A percentile compares a stretch with the other conserved stretches of the same genome.
These are phyloP conservation scores for Aphelocoma californica DNA, from an alignment of 2,797 vertebrate genomes.

Conservation along the genomic window DNA sequence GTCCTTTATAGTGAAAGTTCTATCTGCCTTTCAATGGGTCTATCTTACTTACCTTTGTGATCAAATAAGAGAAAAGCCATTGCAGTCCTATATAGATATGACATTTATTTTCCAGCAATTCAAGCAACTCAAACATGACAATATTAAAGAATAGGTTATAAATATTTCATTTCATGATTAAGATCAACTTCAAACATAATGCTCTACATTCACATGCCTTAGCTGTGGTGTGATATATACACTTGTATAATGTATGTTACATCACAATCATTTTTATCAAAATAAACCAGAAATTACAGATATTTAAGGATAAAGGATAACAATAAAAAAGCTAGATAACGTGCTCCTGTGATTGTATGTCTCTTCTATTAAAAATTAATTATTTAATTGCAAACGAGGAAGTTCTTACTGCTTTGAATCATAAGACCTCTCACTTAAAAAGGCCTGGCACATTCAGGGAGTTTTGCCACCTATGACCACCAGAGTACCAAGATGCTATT, in stretches of 20 bases:
- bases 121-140: background rate
- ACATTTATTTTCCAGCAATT: slow-evolving; percentile 23
- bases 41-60: slow-evolving; percentile 27
- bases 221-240: background rate
- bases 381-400: slow-evolving; percentile 6
- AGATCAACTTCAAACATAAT: background rate
- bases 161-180: slow-evolving; percentile 33
- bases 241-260: background rate
- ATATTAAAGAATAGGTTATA: slow-evolving; percentile 8
- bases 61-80: slow-evolving; percentile 11
- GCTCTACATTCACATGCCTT: background rate
- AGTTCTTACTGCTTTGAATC: slow-evolving; percentile 22
- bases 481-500: background rate
- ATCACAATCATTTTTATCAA: background rate
- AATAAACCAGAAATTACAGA: background rate
- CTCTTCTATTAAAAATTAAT: background rate
- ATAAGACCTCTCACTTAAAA: background rate
- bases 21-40: slow-evolving; percentile 3
- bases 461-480: slow-evolving; percentile 12
- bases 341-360: background rate
- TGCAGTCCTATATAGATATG: background rate
- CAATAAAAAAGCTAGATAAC: background rate
- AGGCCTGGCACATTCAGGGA: background rate
- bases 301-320: background rate
- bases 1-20: background rate